Base-by-base conservation (phyloP, 2,888 invertebrate species). In the Drosophila neutralis region DNA sequence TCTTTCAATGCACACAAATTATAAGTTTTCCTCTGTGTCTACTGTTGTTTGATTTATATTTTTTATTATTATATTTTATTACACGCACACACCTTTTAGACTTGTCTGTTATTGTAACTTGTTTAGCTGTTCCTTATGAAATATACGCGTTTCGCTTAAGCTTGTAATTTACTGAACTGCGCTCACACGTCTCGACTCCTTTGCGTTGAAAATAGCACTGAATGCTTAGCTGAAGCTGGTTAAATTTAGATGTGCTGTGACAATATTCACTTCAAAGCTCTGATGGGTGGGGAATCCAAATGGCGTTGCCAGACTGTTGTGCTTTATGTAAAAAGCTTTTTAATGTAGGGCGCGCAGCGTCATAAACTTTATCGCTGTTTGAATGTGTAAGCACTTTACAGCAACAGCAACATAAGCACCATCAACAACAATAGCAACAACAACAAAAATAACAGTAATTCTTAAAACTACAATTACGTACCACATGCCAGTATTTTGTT, bases 141-240 rank as follows among this genome's bases (percentile, higher is more conserved):
- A 40, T 67, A 53, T 71, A 63, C 70, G 80, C 77, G 77, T 70
- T 68, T 63, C 60, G 56, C 53, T 76, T 49, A 54, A 66, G 48
- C 36, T 71, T 61, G 31, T 38, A 69, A 35, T 60, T 57, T 56
- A 45, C 48, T 69, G 11, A 61, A 48, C 4, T 76, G 40, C 70
- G 60, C 21, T 52, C 40, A 64, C 58, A 77, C 70, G 69, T 77
- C 74, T 80, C 45, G 29, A 52, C 52, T 69, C 36, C 48, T 77
- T 74, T 52, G 70, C 74, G 71, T 70, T 67, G 56, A 69, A 80
- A 74, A 64, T 64, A 66, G 10, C 67, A 80, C 75, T 80, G 48
- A 71, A 35, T 0, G 57, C 45, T 59, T 29, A 35, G 38, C 51
- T 58, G 67, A 42, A 64, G 40, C 35, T 57, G 60, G 33, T 45